Evolutionary conservation across 2,888 invertebrate species (phyloP), one percentile per base, ranked within the genome.

Genomic region (Fragum sueziense): DNA sequence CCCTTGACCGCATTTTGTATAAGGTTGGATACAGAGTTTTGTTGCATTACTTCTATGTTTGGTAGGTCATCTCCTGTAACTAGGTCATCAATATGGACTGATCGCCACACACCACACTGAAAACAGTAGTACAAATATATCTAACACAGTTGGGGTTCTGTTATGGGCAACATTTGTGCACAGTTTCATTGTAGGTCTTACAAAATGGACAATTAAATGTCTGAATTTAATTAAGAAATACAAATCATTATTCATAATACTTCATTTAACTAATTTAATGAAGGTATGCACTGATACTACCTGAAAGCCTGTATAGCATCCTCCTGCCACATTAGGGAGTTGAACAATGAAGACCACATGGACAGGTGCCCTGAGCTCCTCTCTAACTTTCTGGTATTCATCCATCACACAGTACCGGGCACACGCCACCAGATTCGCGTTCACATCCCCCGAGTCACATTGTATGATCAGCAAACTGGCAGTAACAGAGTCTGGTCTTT

Each of bases 51-150:
- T 11, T 74, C 72, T 17, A 88, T 65, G n/a, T 79, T 75, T 7
- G 89, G 88, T 65, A 88, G 68, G 22, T 80, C 74, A 52, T 81
- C 82, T 25, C 80, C 76, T 17, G 82, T 79, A 27, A 83, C 75
- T 14, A 91, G 87, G 70, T 91, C 91, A 84, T 91, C 91, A 29
- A 91, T 88, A 68, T 91, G 91, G n/a, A 89, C 88, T 17, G 89
- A 91, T 47, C 88, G 87, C 91, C 91, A 91, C 51, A 79, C 79
- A 9, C 91, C 91, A 82, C 89, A 90, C 90, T 91, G 65, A 17
- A 79, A 70, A 33, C 7, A 29, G n/a, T n/a, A n/a, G n/a, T n/a
- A n/a, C n/a, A n/a, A n/a, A n/a, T n/a, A n/a, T n/a, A n/a, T n/a
- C n/a, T n/a, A n/a, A n/a, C n/a, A n/a, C n/a, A n/a, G n/a, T n/a